Evolutionary conservation across 2,888 invertebrate genomes (phyloP).

Genomic region (Cyaniris semiargus): DNA sequence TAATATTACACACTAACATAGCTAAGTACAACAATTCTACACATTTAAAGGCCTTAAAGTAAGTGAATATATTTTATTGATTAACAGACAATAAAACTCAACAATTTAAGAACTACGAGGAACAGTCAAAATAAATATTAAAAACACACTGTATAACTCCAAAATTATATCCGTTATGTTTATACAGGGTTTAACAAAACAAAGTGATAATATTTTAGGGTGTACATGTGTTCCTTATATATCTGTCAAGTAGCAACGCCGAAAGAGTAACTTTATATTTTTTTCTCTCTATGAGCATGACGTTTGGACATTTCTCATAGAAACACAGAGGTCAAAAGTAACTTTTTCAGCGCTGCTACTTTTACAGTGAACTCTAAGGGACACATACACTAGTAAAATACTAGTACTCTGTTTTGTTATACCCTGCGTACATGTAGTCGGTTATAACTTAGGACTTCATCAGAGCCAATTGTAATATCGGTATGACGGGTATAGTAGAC

Average conservation of each 20-base stretch:
- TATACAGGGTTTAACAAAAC: background rate
- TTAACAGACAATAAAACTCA: background rate
- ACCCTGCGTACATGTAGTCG: background rate
- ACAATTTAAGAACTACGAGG: background rate
- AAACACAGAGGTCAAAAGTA: no score
- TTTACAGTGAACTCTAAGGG: no score
- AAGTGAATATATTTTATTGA: background rate
- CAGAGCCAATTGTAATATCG: slow-evolving; percentile 89
- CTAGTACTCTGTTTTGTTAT: no score
- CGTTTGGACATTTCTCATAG: no score
- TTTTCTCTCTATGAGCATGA: no score
- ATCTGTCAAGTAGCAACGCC: background rate
- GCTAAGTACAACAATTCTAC: background rate
- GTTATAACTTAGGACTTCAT: slow-evolving; percentile 68
- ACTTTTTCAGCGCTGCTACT: no score
- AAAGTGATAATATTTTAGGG: background rate
- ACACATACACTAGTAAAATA: no score
- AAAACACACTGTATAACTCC: background rate
- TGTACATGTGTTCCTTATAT: no score
- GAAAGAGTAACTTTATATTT: no score
- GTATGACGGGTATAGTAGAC: slow-evolving; percentile 92
- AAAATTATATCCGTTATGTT: no score
- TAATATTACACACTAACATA: slow-evolving; percentile 19
- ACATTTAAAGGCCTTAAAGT: background rate
- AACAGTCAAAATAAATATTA: background rate